Conservation (phyloP, 2,888 invertebrate species). For the Hylaea fasciaria region DNA sequence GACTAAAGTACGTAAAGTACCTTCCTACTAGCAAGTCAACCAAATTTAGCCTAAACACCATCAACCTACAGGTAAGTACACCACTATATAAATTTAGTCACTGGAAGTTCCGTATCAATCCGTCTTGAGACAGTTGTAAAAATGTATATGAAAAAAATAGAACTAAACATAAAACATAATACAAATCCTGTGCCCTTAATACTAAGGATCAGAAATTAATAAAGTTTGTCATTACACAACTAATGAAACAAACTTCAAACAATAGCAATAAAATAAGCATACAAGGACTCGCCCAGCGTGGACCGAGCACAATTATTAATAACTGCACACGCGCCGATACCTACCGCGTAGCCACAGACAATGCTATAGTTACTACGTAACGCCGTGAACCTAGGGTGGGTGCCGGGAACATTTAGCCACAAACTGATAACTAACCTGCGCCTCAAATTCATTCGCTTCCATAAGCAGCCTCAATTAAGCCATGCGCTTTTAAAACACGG, state of each 20-base stretch:
- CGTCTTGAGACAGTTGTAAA: too few relatives aligned
- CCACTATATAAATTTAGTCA: too few relatives aligned
- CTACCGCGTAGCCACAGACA: conserved; percentile 33
- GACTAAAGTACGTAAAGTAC: too few relatives aligned
- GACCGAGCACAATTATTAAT: conserved; percentile 55
- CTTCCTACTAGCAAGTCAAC: too few relatives aligned
- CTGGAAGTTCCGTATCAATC: too few relatives aligned
- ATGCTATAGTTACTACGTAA: conserved; percentile 6
- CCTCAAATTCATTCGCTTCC: conserved; percentile 62
- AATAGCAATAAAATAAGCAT: conserved; percentile 38
- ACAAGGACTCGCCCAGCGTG: conserved; percentile 34
- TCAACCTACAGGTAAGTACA: too few relatives aligned
- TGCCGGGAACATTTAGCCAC: conserved; percentile 36
- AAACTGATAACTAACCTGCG: conserved; percentile 38
- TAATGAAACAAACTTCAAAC: conserved; percentile 33
- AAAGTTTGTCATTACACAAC: conserved; percentile 18
- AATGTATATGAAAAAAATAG: too few relatives aligned
- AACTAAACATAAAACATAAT: not conserved
- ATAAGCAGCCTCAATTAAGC: conserved; percentile 70
- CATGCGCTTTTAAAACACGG: conserved; percentile 67
- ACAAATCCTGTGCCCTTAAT: not conserved
- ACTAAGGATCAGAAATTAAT: conserved; percentile 21
- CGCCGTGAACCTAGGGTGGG: not conserved
- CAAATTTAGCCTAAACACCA: too few relatives aligned
- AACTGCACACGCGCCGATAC: conserved; percentile 61